These are phyloP conservation scores for Zaprionus gabonicus DNA, from an alignment of 1,140 invertebrate genomes.

Conservation along the genomic window DNA sequence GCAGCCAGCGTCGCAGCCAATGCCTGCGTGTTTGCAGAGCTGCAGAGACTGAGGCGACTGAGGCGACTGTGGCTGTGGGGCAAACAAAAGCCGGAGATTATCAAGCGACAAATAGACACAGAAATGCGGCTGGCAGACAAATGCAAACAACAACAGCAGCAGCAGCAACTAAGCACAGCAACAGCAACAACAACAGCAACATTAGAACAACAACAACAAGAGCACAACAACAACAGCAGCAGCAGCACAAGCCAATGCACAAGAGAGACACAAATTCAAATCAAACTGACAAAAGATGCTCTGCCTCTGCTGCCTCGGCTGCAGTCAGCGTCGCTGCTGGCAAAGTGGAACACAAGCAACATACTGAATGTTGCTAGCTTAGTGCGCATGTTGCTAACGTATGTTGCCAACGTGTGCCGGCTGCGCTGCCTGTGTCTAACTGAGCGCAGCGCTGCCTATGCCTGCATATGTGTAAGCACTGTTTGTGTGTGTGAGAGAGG, in stretches of 20 bases:
- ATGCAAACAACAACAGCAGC: conserved; percentile 55
- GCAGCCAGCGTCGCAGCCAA: not conserved
- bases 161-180: not conserved
- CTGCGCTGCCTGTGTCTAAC: conserved; percentile 15
- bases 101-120: conserved; percentile 73
- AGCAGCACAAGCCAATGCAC: conserved; percentile 54
- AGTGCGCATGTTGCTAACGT: conserved; percentile 63
- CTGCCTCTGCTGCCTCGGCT: conserved; percentile 6
- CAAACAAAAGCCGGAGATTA: conserved; percentile 65
- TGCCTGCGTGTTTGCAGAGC: conserved; percentile 5
- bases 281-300: conserved; percentile 67
- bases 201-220: not conserved
- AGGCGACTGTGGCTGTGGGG: conserved; percentile 25
- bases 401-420: conserved; percentile 35
- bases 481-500: too few species aligned
- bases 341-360: conserved; percentile 43
- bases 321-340: not conserved
- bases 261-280: conserved; percentile 77
- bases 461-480: conserved; percentile 8
- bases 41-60: conserved; percentile 34
- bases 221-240: not conserved
- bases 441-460: conserved; percentile 17
- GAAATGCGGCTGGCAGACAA: conserved; percentile 61
- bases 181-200: conserved; percentile 10
- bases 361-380: conserved; percentile 69